Base-by-base conservation (phyloP, 35 echinoderm and acorn worm genomes). In the Nesometra sesokonis region DNA sequence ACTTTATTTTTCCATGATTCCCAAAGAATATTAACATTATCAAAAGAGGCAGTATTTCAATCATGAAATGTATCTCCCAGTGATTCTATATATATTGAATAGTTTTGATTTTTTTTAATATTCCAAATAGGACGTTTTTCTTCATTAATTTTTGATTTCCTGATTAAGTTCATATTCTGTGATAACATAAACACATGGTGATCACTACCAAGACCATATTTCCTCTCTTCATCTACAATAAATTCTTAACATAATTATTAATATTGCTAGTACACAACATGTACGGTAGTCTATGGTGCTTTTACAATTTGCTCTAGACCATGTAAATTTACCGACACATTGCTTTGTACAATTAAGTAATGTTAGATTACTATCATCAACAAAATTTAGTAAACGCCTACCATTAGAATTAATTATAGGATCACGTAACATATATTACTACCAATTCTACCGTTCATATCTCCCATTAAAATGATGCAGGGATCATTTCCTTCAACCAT, bases 371-470 rank as follows among this genome's bases (percentile, higher is more conserved):
- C 33, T 7, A 84, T 84, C 31, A n/a, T 84, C 33, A 38, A 17
- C 17, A 31, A 84, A 84, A 84, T 37, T 27, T 11, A 84, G 43
- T 7, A 84, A n/a, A 29, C 82, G 34, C 4, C 38, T 40, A 2
- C 82, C 82, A 84, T 84, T 35, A 2, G 15, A n/a, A 40, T 84
- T 84, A 13, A 21, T 5, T 37, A 84, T 40, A 38, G 82, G 82
- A n/a, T 84, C 82, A 4, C 82, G n/a, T 38, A n/a, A 43, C 21
- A 27, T 9, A 84, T 84, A 39, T 84, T 33, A 4, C n/a, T 40
- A 36, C 82, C 82, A 40, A 84, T 84, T 15, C 82, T 0, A 23
- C 35, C 82, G 27, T 84, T 84, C 82, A 84, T 84, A n/a, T 84
- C 82, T 32, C 82, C 82, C 82, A 84, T 84, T n/a, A 84, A 17